Base-by-base conservation (phyloP, 2,888 invertebrate species). In the Anoplius nigerrimus region DNA sequence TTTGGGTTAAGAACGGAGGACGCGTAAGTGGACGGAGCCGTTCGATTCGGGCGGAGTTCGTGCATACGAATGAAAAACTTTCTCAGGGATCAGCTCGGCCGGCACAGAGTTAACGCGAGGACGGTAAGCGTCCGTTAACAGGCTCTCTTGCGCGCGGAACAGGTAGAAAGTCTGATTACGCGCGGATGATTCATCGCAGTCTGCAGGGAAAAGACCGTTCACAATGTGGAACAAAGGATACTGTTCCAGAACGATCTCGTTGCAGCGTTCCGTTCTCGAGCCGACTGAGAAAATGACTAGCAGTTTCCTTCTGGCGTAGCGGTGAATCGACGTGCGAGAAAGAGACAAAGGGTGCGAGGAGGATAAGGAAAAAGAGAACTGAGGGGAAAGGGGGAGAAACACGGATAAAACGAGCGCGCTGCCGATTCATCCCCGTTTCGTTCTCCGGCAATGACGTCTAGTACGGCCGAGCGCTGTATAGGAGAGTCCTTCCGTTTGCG, bases 401-500 rank as follows among this genome's bases (percentile, higher is more conserved):
- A 6, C 6, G 8, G 34, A 34, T 2, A 34, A 13, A 34, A 34
- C 34, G 11, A 13, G 4, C 34, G 34, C 11, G 34, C 34, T 11
- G 8, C 34, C 1, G 34, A 34, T 34, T 34, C 34, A 11, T 34
- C 34, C 34, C 34, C 34, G 34, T 34, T 34, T 34, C 34, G 11
- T 34, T 34, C 34, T 34, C 11, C 34, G 34, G 11, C 34, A 34
- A 34, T 6, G 34, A 6, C 34, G 34, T 11, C 34, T 6, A n/a
- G n/a, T n/a, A n/a, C n/a, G n/a, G n/a, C 11, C 34, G 34, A 11
- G 34, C 34, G n/a, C 34, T 11, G 48, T 48, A 5, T 16, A 48
- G n/a, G 71, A 68, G 67, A 62, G n/a, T n/a, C 24, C 54, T 69
- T 69, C 74, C 76, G 65, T 76, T 76, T 75, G 66, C 60, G 78